Base-by-base conservation (phyloP, 2,797 vertebrate genomes). In the Acomys russatus region DNA sequence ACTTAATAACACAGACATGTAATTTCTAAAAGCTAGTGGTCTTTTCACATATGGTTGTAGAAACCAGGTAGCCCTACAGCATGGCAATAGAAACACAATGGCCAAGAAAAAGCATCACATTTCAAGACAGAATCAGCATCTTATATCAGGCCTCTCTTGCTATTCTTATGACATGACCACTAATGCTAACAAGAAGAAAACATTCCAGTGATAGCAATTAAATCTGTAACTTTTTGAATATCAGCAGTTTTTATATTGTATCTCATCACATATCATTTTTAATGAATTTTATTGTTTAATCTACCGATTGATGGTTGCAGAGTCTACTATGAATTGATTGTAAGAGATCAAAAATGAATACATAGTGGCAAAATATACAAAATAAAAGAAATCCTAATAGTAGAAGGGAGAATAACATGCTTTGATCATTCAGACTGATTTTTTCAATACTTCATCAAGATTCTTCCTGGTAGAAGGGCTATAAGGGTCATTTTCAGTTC, bases 341-440 rank as follows among this genome's bases (percentile, higher is more conserved):
- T 23, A 85, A 74, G 44, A 85, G 63, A 77, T 77, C 61, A 86
- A 77, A 91, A 94, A 73, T 51, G 7, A n/a, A 93, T 38, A 68
- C 51, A 68, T 0, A 2, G 51, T 61, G 33, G 63, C 28, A 71
- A 84, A 0, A 78, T 64, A 38, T 23, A 71, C 23, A 92, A 71
- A 56, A 61, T 64, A 92, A 93, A 49, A 76, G 49, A 76, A 71
- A 15, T 2, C 1, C 54, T 73, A 15, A 51, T 30, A 74, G n/a
- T 28, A 64, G 56, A 88, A 84, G 6, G 18, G 23, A 64, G 4
- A 1, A 3, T 68, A 12, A 18, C 63, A n/a, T 4, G 59, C 28
- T 59, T 23, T 64, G 77, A 74, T 10, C 61, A 87, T 68, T 33
- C 56, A 2, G n/a, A 18, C 66, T 44, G 11, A 44, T 30, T 15